phyloP scores from a whole-genome alignment of 2,113 vertebrate species.

The Cervus canadensis region DNA sequence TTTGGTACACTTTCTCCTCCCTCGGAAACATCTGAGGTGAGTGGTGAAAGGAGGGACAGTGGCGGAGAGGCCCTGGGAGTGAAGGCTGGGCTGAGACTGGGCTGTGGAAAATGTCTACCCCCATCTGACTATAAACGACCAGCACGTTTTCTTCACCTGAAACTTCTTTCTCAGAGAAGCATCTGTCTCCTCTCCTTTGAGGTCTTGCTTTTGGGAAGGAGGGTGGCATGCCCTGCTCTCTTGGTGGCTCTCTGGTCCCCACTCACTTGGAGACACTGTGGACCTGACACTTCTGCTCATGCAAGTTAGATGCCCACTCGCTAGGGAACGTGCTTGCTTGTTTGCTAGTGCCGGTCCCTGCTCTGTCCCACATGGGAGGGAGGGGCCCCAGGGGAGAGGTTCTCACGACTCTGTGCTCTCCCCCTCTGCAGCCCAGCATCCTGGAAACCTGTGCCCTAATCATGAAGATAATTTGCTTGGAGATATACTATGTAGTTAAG shows the following conservation, averaged over 20 bases:
- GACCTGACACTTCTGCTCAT: not conserved
- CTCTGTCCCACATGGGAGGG: not conserved
- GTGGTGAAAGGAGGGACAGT: not conserved
- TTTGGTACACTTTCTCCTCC: conserved; percentile 90
- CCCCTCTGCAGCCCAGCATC: conserved; percentile 87
- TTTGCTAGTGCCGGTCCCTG: not conserved
- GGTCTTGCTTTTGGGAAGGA: not conserved
- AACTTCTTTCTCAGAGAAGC: not conserved
- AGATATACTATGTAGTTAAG: conserved; percentile 97
- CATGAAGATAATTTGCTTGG: conserved; percentile 97
- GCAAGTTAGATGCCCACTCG: not conserved
- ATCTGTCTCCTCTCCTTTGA: not conserved
- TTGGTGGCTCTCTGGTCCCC: not conserved
- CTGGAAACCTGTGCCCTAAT: conserved; percentile 97
- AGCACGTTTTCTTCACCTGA: not conserved
- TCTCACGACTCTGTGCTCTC: not conserved
- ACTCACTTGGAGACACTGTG: not conserved
- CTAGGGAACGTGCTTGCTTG: not conserved
- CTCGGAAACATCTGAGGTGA: conserved; percentile 93
- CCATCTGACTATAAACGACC: not conserved
- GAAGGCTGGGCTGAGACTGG: not conserved
- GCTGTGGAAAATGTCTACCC: not conserved
- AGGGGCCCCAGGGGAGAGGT: not conserved
- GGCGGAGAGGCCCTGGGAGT: not conserved
- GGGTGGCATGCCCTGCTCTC: not conserved